A percentile compares a stretch with the other conserved stretches of the same genome.
Conservation (phyloP, 2,113 vertebrate genomes). For the Barbus barbus region DNA sequence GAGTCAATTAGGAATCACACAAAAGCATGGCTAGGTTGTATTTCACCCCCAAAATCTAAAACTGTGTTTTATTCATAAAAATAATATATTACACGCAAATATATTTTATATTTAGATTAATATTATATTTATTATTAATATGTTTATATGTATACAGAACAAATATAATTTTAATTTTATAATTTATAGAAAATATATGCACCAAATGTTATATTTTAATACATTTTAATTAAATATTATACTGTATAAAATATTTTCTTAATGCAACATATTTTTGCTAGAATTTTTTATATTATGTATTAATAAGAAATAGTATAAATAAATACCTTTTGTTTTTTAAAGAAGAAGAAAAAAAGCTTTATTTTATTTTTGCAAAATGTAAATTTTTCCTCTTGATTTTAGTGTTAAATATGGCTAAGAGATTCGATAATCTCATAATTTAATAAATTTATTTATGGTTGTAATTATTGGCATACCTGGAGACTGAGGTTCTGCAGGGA, state of each 20-base stretch:
- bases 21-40: not conserved
- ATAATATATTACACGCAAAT: too few relatives aligned
- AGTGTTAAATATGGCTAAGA: not conserved
- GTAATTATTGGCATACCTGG: conserved; percentile 78
- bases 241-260: not conserved
- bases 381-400: not conserved
- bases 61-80: not conserved
- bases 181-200: too few relatives aligned
- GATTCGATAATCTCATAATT: not conserved
- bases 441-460: not conserved
- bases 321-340: too few relatives aligned
- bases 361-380: not conserved
- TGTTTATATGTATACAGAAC: too few relatives aligned
- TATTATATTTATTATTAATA: too few relatives aligned
- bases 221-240: not conserved
- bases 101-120: too few relatives aligned
- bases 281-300: not conserved
- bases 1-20: not conserved
- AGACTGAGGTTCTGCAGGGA: conserved; percentile 97
- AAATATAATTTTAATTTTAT: too few relatives aligned
- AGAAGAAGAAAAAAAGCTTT: not conserved
- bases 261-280: too few relatives aligned
- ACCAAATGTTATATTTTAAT: too few relatives aligned
- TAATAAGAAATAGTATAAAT: not conserved
- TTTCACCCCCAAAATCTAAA: not conserved